A percentile compares a stretch with the other conserved stretches of the same genome.
Evolutionary conservation across 2,888 invertebrate genomes (phyloP).

Genomic region (Cosmorhoe ocellata): DNA sequence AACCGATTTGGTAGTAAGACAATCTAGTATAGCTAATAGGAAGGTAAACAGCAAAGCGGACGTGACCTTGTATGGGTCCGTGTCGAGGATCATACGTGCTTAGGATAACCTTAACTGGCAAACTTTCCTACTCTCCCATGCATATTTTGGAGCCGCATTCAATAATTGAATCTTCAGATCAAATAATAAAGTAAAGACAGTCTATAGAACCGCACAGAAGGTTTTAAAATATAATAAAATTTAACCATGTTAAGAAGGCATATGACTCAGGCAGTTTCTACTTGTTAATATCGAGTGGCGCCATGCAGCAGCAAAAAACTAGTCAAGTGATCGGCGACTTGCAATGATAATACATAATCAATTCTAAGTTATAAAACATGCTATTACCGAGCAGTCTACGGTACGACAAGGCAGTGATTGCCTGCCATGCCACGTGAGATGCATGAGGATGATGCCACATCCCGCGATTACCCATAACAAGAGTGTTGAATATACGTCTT

Average conservation of each 20-base stretch:
- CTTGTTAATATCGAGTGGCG: conserved; percentile 50
- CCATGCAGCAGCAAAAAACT: conserved; percentile 45
- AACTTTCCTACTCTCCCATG: conserved; percentile 33
- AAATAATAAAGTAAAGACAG: too few species aligned
- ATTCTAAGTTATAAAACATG: conserved; percentile 51
- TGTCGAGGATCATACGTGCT: conserved; percentile 37
- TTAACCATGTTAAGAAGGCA: too few species aligned
- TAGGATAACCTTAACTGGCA: conserved; percentile 32
- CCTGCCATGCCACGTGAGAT: conserved; percentile 38
- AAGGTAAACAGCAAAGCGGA: conserved; percentile 36
- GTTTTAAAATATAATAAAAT: too few species aligned
- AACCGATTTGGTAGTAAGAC: conserved; percentile 22
- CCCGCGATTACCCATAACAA: conserved; percentile 34
- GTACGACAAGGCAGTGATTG: conserved; percentile 37
- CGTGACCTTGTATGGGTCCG: conserved; percentile 34
- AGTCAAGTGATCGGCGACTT: conserved; percentile 52
- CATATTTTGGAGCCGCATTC: neutral
- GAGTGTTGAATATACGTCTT: conserved; percentile 28
- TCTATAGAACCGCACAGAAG: too few species aligned
- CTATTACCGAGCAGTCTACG: conserved; percentile 39
- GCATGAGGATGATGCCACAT: conserved; percentile 28
- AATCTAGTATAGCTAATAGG: conserved; percentile 25
- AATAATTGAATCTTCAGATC: too few species aligned
- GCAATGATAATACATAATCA: conserved; percentile 45
- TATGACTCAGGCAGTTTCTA: conserved; percentile 34